Evolutionary conservation across 2,888 invertebrate species (phyloP).

Genomic region (Tetragnatha montana): DNA sequence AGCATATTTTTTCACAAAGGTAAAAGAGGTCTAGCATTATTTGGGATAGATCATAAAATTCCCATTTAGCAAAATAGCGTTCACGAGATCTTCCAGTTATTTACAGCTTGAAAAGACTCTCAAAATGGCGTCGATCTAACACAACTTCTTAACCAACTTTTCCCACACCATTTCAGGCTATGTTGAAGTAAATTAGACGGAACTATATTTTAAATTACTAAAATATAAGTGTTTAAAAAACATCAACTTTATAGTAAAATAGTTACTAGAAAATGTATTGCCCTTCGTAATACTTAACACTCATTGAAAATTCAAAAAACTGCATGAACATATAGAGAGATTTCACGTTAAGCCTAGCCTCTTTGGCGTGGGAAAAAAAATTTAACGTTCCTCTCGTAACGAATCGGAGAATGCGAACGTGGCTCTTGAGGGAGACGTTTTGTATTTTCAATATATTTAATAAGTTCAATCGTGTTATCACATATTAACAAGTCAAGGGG

Average conservation of each 20-base stretch:
- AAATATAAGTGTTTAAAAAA: background rate
- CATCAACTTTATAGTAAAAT: conserved; percentile 1
- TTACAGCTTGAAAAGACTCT: conserved; percentile 60
- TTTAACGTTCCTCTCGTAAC: conserved; percentile 32
- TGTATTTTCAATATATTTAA: conserved; percentile 34
- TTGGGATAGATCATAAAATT: conserved; percentile 30
- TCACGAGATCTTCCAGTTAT: conserved; percentile 43
- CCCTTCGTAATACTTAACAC: background rate
- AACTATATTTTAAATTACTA: too few species aligned
- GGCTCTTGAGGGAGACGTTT: conserved; percentile 62
- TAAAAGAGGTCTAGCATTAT: background rate
- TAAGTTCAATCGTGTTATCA: background rate
- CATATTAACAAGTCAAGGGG: background rate
- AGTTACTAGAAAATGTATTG: background rate
- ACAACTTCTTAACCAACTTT: conserved; percentile 1
- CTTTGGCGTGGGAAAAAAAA: conserved; percentile 64
- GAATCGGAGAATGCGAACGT: conserved; percentile 69
- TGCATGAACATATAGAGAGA: background rate
- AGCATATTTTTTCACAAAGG: too few species aligned
- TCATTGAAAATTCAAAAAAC: background rate
- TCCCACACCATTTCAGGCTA: conserved; percentile 43
- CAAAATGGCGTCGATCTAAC: conserved; percentile 70
- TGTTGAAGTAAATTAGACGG: background rate
- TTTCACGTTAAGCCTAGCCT: conserved; percentile 49
- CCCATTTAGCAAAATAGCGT: conserved; percentile 36